A percentile compares a stretch with the other conserved stretches of the same genome.
Conservation (phyloP, 2,888 invertebrate species). For the Ptychoptera albimana region DNA sequence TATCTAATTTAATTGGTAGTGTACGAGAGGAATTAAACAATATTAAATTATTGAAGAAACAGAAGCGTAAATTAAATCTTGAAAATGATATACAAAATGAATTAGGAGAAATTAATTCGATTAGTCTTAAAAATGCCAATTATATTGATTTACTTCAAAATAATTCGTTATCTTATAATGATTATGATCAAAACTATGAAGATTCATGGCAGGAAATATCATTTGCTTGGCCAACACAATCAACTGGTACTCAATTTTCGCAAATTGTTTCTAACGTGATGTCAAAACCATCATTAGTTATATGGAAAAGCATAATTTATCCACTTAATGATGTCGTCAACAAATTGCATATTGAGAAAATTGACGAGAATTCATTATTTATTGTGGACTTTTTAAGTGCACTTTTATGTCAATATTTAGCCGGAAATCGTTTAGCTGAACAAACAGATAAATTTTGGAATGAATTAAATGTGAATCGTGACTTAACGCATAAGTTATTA, state of each 20-base stretch:
- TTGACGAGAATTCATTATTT: conserved; percentile 18
- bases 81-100: neutral
- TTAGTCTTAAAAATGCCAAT: no score
- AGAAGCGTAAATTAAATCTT: conserved; percentile 11
- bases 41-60: conserved; percentile 10
- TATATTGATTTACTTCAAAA: no score
- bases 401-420: conserved; percentile 22
- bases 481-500: conserved; percentile 17
- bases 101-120: no score
- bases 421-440: conserved; percentile 22
- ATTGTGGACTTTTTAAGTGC: conserved; percentile 22
- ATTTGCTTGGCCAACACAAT: conserved; percentile 20
- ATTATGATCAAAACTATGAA: neutral
- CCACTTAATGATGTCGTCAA: conserved; percentile 13
- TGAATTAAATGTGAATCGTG: conserved; percentile 15
- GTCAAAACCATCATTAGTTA: conserved; percentile 24
- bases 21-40: conserved; percentile 18
- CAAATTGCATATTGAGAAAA: conserved; percentile 5
- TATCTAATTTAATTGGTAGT: conserved; percentile 20
- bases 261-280: conserved; percentile 21
- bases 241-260: conserved; percentile 21
- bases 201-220: conserved; percentile 14
- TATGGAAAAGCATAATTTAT: conserved; percentile 25
- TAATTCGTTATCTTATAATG: neutral
- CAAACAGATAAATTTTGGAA: conserved; percentile 20